Conservation (phyloP, 2,113 vertebrate genomes). For the Petroica traversi region DNA sequence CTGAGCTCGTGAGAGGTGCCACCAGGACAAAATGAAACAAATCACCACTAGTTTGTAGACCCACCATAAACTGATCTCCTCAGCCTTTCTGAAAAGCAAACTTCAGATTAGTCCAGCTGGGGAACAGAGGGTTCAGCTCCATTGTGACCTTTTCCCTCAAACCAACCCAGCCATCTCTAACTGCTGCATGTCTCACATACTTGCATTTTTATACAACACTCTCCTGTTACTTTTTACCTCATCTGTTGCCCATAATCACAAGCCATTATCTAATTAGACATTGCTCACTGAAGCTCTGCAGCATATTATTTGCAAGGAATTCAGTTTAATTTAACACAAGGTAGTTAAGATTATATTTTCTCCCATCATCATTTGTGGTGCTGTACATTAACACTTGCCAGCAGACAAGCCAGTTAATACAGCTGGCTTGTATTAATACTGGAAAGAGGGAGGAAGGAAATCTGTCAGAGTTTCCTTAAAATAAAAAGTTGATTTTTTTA, state of each 20-base stretch:
- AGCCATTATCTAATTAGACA: not conserved
- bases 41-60: not conserved
- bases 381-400: not conserved
- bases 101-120: not conserved
- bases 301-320: not conserved
- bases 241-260: not conserved
- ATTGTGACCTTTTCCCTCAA: conserved; percentile 33
- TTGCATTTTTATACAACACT: conserved; percentile 6
- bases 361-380: not conserved
- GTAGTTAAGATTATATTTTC: not conserved
- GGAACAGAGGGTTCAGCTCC: not conserved
- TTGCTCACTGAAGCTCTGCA: not conserved
- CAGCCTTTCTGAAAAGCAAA: not conserved
- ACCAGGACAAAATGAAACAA: not conserved
- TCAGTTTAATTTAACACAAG: not conserved
- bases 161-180: conserved; percentile 43
- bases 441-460: not conserved
- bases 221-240: conserved; percentile 57
- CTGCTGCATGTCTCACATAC: not conserved
- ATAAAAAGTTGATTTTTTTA: not conserved
- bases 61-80: not conserved
- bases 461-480: not conserved
- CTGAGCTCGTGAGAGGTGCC: not conserved
- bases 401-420: not conserved
- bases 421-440: too few species aligned